phyloP scores from a whole-genome alignment of 2,113 vertebrate genomes.

The Globicephala melas region DNA sequence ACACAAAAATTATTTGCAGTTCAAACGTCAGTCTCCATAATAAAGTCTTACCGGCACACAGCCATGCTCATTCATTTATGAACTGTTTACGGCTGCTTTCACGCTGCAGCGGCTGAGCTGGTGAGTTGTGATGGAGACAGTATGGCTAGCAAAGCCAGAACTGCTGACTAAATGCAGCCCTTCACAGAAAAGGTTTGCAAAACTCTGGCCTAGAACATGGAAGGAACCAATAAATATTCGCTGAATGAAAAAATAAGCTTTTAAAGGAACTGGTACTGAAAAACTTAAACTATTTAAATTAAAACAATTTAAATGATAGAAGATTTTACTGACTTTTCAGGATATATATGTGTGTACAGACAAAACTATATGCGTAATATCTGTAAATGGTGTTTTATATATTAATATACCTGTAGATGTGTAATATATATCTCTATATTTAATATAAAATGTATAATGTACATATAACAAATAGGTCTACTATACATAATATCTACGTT shows the following conservation, averaged over 20 bases:
- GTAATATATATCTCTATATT: no score
- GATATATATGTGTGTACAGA: neutral
- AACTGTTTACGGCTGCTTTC: accelerated
- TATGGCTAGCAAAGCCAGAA: accelerated
- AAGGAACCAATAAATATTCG: neutral
- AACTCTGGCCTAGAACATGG: neutral
- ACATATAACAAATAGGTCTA: neutral
- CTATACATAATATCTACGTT: neutral
- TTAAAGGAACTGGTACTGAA: neutral
- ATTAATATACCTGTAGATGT: neutral
- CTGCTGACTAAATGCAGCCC: accelerated
- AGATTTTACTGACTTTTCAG: neutral
- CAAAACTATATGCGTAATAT: neutral
- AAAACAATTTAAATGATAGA: neutral
- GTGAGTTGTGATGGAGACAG: accelerated
- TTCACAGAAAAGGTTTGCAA: neutral
- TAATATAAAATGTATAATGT: neutral
- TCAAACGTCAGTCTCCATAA: neutral
- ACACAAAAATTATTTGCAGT: neutral
- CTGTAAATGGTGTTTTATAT: neutral
- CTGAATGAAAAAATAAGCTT: neutral
- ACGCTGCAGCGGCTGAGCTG: accelerated
- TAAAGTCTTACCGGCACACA: neutral
- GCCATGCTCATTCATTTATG: accelerated
- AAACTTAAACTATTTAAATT: neutral